phyloP scores from a whole-genome alignment of 1,140 invertebrate species.

The Hetaerina americana region DNA sequence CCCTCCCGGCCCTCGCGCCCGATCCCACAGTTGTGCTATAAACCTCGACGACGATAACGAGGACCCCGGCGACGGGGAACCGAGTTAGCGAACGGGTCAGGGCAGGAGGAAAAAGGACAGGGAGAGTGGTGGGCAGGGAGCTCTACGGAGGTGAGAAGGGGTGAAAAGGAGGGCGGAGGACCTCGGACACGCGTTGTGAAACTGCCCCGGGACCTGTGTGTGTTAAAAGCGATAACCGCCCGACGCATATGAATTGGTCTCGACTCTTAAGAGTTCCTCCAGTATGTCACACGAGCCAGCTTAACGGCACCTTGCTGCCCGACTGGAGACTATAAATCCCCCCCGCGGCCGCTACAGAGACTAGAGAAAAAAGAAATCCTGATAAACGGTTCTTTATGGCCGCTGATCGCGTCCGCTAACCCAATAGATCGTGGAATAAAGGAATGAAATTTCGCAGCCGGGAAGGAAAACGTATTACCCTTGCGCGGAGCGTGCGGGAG shows the following conservation, averaged over 20 bases:
- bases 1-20: too few relatives aligned
- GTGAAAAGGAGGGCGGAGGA: background rate
- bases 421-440: too few relatives aligned
- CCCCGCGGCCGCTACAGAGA: background rate
- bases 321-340: background rate
- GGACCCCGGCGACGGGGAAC: too few relatives aligned
- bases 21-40: too few relatives aligned
- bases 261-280: background rate
- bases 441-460: too few relatives aligned
- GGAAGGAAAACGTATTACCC: too few relatives aligned
- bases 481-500: too few relatives aligned
- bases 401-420: too few relatives aligned
- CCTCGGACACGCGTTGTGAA: background rate
- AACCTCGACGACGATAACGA: too few relatives aligned
- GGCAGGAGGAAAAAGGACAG: too few relatives aligned
- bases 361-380: too few relatives aligned
- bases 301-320: background rate
- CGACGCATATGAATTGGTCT: background rate
- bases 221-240: background rate
- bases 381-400: background rate
- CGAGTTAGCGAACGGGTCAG: too few relatives aligned
- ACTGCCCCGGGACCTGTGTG: background rate
- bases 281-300: background rate
- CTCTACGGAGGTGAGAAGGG: background rate
- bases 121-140: background rate